These are phyloP conservation scores for Calyptommatus sinebrachiatus DNA, from an alignment of 2,113 vertebrate species.

Conservation along the genomic window DNA sequence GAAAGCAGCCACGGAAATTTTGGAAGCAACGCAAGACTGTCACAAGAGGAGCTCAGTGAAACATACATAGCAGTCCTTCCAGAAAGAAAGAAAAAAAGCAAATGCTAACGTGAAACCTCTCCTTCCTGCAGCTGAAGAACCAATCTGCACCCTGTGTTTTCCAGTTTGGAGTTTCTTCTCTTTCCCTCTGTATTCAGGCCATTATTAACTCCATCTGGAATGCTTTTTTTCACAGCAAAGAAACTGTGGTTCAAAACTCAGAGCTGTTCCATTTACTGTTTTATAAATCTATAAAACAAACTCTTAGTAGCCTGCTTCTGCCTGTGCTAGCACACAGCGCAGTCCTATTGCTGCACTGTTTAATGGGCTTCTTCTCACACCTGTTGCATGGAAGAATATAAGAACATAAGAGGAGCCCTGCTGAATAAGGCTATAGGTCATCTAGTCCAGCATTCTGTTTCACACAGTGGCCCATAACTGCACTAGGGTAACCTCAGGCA, in stretches of 20 bases:
- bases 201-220: background rate
- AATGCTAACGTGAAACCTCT: background rate
- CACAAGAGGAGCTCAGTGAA: background rate
- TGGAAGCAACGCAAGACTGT: conserved; percentile 12
- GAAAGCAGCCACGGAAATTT: conserved; percentile 7
- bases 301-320: background rate
- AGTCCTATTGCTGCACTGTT: too few relatives aligned
- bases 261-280: background rate
- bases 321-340: too few relatives aligned
- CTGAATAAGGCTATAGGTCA: too few relatives aligned
- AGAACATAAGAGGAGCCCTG: too few relatives aligned
- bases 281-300: background rate
- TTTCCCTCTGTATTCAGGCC: background rate
- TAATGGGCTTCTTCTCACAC: too few relatives aligned
- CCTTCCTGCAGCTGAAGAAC: background rate
- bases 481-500: too few relatives aligned
- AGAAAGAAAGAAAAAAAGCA: background rate
- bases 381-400: too few relatives aligned
- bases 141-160: background rate
- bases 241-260: background rate
- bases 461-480: too few relatives aligned
- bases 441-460: too few relatives aligned
- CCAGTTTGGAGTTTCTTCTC: background rate
- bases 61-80: background rate
- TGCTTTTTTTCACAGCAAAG: background rate